A percentile compares a stretch with the other conserved stretches of the same genome.
phyloP scores from a whole-genome alignment of 2,113 vertebrate genomes.

The Pontoporia blainvillei region DNA sequence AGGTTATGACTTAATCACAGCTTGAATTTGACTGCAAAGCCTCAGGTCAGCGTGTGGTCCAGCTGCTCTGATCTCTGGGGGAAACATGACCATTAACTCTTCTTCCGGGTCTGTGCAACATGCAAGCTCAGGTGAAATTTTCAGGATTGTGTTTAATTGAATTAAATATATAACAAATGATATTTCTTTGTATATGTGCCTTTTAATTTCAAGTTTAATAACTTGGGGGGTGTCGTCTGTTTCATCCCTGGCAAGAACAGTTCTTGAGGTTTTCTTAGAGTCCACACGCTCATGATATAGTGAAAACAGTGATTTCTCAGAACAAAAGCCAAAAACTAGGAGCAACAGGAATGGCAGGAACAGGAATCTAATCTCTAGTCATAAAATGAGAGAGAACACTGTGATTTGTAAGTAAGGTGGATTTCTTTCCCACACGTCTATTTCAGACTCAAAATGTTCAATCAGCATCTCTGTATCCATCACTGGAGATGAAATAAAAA shows the following conservation, averaged over 20 bases:
- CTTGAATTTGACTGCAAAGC: not conserved
- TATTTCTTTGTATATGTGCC: not conserved
- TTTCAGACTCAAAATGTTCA: constrained; percentile 1
- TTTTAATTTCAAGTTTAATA: not conserved
- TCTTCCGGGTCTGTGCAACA: not conserved
- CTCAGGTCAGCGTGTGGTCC: accelerated
- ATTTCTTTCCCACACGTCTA: not conserved
- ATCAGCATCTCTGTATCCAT: not conserved
- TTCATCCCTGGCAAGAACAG: not conserved
- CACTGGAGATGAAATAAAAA: not conserved
- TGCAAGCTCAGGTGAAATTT: not conserved
- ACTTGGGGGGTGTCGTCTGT: not conserved
- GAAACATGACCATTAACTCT: not conserved
- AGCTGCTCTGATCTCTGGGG: not conserved
- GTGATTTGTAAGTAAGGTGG: not conserved
- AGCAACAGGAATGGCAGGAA: not conserved
- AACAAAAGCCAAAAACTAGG: not conserved
- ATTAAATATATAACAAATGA: not conserved
- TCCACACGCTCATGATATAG: not conserved
- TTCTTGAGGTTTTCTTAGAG: not conserved
- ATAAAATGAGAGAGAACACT: not conserved
- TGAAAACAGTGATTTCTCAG: not conserved
- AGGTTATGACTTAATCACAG: not conserved
- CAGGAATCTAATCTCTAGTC: not conserved
- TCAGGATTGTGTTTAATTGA: not conserved